Conservation (phyloP, 2,113 vertebrate species). For the Telmatochromis sp. region DNA sequence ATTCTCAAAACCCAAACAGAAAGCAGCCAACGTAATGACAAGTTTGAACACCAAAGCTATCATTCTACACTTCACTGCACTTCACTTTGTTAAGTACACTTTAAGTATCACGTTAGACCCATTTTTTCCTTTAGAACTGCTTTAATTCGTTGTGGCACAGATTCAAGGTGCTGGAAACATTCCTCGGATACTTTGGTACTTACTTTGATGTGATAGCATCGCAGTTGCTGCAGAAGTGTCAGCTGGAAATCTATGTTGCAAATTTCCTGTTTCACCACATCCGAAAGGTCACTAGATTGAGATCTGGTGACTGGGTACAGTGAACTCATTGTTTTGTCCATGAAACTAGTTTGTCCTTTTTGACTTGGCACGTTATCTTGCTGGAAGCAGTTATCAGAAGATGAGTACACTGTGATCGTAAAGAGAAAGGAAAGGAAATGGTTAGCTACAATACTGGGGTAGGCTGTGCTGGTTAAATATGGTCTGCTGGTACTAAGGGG, state of each 20-base stretch:
- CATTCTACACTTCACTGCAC: neutral
- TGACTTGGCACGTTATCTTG: neutral
- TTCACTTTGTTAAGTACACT: neutral
- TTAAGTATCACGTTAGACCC: neutral
- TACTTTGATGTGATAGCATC: neutral
- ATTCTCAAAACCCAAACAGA: neutral
- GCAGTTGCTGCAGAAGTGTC: neutral
- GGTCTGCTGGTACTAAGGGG: neutral
- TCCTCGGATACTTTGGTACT: neutral
- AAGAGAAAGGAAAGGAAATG: neutral
- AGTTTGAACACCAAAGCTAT: neutral
- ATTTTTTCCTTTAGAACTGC: neutral
- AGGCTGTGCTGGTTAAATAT: neutral
- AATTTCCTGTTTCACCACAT: neutral
- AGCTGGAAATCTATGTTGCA: neutral
- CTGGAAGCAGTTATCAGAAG: neutral
- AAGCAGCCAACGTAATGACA: neutral
- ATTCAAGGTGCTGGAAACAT: neutral
- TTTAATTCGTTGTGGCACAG: neutral
- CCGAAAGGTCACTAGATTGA: neutral
- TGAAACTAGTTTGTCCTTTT: neutral
- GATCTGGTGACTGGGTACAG: neutral
- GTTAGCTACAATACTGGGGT: neutral
- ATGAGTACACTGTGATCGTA: neutral
- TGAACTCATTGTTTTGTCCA: neutral